phyloP scores from a whole-genome alignment of 2,888 invertebrate genomes.

The Pristionchus arcanus region DNA sequence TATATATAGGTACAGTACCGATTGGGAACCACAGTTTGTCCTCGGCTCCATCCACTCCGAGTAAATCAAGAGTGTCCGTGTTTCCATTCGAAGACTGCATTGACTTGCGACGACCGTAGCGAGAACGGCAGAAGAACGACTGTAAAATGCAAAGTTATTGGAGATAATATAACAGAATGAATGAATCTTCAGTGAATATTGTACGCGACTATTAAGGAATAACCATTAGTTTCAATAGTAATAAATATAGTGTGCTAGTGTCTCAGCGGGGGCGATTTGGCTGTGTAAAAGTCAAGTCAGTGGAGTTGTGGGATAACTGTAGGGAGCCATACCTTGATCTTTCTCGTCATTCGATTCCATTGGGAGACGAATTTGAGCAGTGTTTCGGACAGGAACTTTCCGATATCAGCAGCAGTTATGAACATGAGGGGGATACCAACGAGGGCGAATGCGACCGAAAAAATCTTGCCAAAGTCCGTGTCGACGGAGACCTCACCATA shows the following conservation, averaged over 20 bases:
- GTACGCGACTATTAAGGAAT: no score
- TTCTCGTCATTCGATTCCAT: slow-evolving; percentile 73
- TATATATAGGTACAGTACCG: no score
- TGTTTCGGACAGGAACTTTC: slow-evolving; percentile 79
- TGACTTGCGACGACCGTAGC: slow-evolving; percentile 75
- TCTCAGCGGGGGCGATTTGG: no score
- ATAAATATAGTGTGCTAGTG: no score
- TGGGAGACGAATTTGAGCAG: slow-evolving; percentile 77
- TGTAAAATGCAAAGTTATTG: slow-evolving; percentile 48
- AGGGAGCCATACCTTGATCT: slow-evolving; percentile 70
- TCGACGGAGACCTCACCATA: slow-evolving; percentile 79
- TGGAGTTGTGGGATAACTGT: no score
- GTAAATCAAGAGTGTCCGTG: slow-evolving; percentile 72
- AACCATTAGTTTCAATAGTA: no score
- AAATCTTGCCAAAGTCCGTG: slow-evolving; percentile 79
- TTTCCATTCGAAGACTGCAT: slow-evolving; percentile 74
- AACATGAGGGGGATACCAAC: slow-evolving; percentile 80
- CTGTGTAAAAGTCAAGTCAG: no score
- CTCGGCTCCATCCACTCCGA: slow-evolving; percentile 75
- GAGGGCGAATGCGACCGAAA: slow-evolving; percentile 79
- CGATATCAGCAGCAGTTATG: slow-evolving; percentile 80
- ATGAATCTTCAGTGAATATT: neutral
- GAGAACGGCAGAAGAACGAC: slow-evolving; percentile 71
- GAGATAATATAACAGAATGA: neutral
- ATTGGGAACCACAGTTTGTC: slow-evolving; percentile 79